Conservation (phyloP, 1,140 invertebrate genomes). For the Procambarus virginalis region DNA sequence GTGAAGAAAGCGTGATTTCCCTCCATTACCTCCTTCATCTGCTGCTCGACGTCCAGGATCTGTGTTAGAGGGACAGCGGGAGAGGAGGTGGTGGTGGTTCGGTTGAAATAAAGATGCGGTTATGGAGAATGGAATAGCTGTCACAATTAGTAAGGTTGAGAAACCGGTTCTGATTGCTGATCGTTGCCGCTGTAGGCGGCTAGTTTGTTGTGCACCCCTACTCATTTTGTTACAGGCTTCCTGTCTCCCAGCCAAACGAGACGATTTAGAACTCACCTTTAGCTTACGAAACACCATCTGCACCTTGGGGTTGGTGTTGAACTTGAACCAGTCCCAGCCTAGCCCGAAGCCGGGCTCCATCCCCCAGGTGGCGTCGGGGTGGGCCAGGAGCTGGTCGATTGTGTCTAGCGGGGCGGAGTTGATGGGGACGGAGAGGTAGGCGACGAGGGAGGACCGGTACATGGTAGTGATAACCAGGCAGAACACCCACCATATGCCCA, state of each 20-base stretch:
- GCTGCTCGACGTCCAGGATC: conserved; percentile 17
- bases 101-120: no score
- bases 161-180: no score
- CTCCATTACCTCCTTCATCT: conserved; percentile 32
- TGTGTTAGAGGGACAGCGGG: neutral
- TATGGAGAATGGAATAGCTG: no score
- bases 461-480: conserved; percentile 29
- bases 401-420: conserved; percentile 32
- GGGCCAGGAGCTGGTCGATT: conserved; percentile 21
- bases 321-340: conserved; percentile 57
- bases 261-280: neutral
- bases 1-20: conserved; percentile 56
- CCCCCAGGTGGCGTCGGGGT: conserved; percentile 32
- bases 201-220: no score
- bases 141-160: no score
- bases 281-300: conserved; percentile 24
- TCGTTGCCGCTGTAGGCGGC: no score
- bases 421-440: conserved; percentile 54
- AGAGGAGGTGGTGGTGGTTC: no score
- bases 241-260: no score
- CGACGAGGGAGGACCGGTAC: conserved; percentile 51
- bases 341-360: conserved; percentile 36
- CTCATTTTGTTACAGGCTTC: no score
- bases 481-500: conserved; percentile 50
- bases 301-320: conserved; percentile 29